These are phyloP conservation scores for Pongo pygmaeus DNA, from an alignment of 2,113 vertebrate genomes.

Conservation along the genomic window DNA sequence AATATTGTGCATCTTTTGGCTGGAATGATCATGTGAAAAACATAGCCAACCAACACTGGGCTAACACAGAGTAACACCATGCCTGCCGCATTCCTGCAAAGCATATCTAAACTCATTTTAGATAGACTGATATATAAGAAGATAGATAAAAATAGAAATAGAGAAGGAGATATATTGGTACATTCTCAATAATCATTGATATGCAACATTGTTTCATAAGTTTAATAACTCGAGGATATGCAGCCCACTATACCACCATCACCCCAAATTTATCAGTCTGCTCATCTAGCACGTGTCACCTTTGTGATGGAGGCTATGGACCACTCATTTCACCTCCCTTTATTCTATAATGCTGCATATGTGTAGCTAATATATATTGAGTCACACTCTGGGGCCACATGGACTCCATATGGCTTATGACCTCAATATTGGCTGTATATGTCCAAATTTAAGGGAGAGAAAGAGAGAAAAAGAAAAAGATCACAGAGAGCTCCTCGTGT, in stretches of 20 bases:
- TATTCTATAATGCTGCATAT: neutral
- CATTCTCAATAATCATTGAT: neutral
- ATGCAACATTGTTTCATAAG: neutral
- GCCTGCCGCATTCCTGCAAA: neutral
- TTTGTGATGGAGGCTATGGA: neutral
- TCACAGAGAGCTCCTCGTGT: neutral
- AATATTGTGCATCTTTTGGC: neutral
- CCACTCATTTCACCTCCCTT: neutral
- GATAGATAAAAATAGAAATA: neutral
- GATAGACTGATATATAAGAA: neutral
- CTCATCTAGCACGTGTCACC: neutral
- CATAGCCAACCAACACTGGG: neutral
- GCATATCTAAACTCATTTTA: neutral
- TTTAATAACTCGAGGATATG: neutral
- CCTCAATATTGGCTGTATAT: neutral
- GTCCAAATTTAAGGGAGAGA: neutral
- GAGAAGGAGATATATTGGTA: rapidly evolving
- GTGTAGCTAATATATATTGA: neutral
- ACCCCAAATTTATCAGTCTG: neutral
- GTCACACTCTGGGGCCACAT: neutral
- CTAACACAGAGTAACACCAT: neutral
- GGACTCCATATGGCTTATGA: neutral
- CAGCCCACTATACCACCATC: rapidly evolving
- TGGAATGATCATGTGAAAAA: neutral
- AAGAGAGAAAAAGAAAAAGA: neutral